Percentiles rank a stretch among this genome's conserved stretches.
These are phyloP conservation scores for Pandemis heparana DNA, from an alignment of 2,888 invertebrate genomes.

Conservation along the genomic window DNA sequence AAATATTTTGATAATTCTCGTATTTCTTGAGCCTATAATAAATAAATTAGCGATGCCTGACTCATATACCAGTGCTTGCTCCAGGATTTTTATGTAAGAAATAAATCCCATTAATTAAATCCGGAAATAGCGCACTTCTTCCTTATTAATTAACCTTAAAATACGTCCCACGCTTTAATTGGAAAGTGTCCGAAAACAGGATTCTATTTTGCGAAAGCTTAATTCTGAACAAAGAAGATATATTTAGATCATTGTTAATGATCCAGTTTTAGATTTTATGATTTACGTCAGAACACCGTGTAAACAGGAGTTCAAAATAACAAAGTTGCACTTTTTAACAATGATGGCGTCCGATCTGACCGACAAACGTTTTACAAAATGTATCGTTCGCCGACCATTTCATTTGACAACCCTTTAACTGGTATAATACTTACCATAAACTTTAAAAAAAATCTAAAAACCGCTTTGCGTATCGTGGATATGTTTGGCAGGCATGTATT, in stretches of 20 bases:
- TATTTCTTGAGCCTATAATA: too few species aligned
- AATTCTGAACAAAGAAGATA: conserved; percentile 16
- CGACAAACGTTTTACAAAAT: too few species aligned
- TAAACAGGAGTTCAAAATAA: neutral
- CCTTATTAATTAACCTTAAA: neutral
- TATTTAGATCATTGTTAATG: conserved; percentile 25
- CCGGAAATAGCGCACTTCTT: neutral
- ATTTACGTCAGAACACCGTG: conserved; percentile 5
- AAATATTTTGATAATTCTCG: too few species aligned
- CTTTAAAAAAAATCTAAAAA: too few species aligned
- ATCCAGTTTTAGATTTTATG: conserved; percentile 19
- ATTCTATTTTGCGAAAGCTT: neutral
- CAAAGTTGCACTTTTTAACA: conserved; percentile 1
- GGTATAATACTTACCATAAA: too few species aligned
- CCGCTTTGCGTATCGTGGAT: too few species aligned
- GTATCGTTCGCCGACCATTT: too few species aligned
- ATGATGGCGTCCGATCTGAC: too few species aligned
- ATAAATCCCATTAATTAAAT: neutral
- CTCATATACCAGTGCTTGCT: too few species aligned
- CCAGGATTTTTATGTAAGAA: neutral
- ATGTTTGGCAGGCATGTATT: too few species aligned
- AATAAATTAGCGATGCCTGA: too few species aligned
- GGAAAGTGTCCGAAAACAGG: neutral
- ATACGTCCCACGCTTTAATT: neutral
- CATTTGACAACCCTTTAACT: too few species aligned